These are phyloP conservation scores for Taxidea taxus DNA, from an alignment of 2,113 vertebrate genomes.

Conservation along the genomic window DNA sequence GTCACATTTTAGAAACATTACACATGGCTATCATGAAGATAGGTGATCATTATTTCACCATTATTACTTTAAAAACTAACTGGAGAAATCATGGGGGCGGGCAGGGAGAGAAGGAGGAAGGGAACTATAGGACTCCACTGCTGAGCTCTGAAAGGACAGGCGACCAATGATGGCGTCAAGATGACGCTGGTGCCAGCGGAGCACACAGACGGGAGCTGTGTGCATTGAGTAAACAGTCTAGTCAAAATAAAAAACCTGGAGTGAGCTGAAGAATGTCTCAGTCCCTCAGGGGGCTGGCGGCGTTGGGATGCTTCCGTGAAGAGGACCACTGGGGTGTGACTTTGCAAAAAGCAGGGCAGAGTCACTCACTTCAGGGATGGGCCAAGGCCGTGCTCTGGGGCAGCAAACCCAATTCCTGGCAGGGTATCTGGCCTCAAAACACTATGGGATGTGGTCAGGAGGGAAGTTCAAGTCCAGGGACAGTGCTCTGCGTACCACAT, in stretches of 20 bases:
- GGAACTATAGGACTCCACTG: neutral
- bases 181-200: neutral
- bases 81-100: neutral
- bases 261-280: neutral
- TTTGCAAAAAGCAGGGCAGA: neutral
- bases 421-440: neutral
- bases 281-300: neutral
- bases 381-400: neutral
- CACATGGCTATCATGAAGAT: neutral
- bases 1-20: neutral
- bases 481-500: neutral
- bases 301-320: neutral
- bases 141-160: neutral
- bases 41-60: neutral
- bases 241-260: neutral
- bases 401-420: neutral
- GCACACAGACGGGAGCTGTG: neutral
- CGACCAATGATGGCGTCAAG: neutral
- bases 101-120: neutral
- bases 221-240: neutral
- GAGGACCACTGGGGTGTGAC: neutral
- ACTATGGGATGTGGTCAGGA: rapidly evolving
- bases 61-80: neutral
- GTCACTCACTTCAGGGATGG: neutral
- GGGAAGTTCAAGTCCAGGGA: neutral